These are phyloP conservation scores for Colossoma macropomum DNA, from an alignment of 2,113 vertebrate genomes.

Conservation along the genomic window DNA sequence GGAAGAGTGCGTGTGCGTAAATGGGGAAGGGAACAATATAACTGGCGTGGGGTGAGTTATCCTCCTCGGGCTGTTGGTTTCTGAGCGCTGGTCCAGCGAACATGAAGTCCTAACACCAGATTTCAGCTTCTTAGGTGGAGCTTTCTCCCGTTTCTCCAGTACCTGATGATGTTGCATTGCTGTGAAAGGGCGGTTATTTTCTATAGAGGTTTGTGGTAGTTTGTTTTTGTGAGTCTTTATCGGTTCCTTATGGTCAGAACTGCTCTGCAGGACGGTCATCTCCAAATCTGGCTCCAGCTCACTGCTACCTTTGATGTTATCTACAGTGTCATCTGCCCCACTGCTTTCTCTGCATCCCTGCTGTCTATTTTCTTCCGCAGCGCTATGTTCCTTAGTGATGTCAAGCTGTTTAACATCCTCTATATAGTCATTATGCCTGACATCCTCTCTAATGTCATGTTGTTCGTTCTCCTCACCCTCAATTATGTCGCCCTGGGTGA, in stretches of 20 bases:
- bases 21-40: neutral
- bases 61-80: neutral
- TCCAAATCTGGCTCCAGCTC: neutral
- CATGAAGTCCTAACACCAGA: neutral
- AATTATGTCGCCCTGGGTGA: neutral
- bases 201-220: neutral
- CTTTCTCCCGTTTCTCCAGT: neutral
- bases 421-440: neutral
- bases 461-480: neutral
- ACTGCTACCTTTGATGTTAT: neutral
- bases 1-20: neutral
- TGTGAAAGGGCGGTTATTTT: neutral
- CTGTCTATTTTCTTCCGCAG: neutral
- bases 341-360: neutral
- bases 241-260: neutral
- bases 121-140: neutral
- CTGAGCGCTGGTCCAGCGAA: neutral
- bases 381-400: neutral
- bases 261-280: neutral
- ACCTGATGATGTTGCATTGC: neutral
- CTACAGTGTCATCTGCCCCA: neutral
- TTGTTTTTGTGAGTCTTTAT: neutral
- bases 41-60: constrained; percentile 1
- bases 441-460: neutral
- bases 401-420: neutral